phyloP scores from a whole-genome alignment of 2,888 invertebrate genomes.

The Cryptophagus acutangulus region DNA sequence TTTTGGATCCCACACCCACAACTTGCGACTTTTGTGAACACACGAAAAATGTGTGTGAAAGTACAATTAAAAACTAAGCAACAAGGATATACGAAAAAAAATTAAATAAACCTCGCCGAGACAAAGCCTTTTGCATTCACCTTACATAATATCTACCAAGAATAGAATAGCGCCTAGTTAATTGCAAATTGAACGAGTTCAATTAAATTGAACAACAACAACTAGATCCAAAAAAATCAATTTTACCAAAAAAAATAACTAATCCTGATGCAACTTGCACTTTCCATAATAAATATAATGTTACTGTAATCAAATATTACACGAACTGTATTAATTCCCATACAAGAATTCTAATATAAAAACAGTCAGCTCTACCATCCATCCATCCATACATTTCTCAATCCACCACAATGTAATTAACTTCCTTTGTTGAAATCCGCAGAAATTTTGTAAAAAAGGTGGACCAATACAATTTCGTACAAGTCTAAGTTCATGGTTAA shows the following conservation, averaged over 20 bases:
- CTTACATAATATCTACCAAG: not conserved
- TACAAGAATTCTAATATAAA: not conserved
- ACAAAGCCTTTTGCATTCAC: not conserved
- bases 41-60: too few species aligned
- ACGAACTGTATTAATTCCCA: not conserved
- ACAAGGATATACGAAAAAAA: not conserved
- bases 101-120: not conserved
- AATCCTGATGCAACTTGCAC: too few species aligned
- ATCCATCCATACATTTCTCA: not conserved
- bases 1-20: too few species aligned
- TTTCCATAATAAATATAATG: not conserved
- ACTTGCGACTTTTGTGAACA: too few species aligned
- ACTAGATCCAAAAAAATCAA: too few species aligned
- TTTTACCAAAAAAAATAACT: too few species aligned
- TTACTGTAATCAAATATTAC: conserved; percentile 2
- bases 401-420: conserved; percentile 1
- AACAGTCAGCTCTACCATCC: not conserved
- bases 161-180: not conserved
- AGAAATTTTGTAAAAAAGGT: conserved; percentile 11
- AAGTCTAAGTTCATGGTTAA: conserved; percentile 40
- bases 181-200: not conserved
- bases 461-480: conserved; percentile 25
- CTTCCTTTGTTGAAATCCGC: not conserved
- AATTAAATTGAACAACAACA: too few species aligned
- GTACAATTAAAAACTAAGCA: too few species aligned